Evolutionary conservation across 2,888 invertebrate genomes (phyloP).

Genomic region (Neoascia interrupta): DNA sequence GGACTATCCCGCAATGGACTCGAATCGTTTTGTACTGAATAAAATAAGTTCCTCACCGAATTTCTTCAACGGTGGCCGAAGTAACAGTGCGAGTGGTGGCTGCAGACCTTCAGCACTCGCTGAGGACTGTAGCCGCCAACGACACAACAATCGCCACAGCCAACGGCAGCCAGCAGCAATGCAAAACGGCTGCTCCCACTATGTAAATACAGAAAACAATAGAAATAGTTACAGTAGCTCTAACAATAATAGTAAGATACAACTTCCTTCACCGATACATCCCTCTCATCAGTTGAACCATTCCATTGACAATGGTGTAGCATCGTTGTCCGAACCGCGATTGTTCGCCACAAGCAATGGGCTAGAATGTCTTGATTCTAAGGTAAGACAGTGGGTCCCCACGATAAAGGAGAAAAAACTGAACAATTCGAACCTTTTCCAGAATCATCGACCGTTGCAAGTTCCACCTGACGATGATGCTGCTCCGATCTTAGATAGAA

Average conservation of each 20-base stretch:
- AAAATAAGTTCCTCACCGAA: constrained; percentile 77
- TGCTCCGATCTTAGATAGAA: constrained; percentile 40
- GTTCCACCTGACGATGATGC: too few relatives aligned
- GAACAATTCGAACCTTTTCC: too few relatives aligned
- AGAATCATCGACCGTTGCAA: too few relatives aligned
- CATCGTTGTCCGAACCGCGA: constrained; percentile 51
- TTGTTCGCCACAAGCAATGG: constrained; percentile 34
- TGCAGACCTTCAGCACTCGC: constrained; percentile 31
- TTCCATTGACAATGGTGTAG: constrained; percentile 56
- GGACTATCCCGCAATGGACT: constrained; percentile 75
- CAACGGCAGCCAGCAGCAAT: constrained; percentile 51
- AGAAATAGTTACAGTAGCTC: constrained; percentile 63
- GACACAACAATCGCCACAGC: constrained; percentile 46
- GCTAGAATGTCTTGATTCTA: constrained; percentile 18
- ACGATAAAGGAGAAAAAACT: too few relatives aligned
- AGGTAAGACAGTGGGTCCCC: constrained; percentile 36
- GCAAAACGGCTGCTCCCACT: constrained; percentile 58
- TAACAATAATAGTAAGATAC: constrained; percentile 63
- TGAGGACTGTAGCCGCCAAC: constrained; percentile 68
- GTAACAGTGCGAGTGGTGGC: constrained; percentile 44
- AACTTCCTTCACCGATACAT: constrained; percentile 31
- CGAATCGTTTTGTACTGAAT: constrained; percentile 71
- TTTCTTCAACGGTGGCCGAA: constrained; percentile 70
- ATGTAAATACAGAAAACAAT: constrained; percentile 67
- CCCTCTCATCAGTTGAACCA: constrained; percentile 55